Conservation (phyloP, 2,888 invertebrate species). For the Synanthedon myopaeformis region DNA sequence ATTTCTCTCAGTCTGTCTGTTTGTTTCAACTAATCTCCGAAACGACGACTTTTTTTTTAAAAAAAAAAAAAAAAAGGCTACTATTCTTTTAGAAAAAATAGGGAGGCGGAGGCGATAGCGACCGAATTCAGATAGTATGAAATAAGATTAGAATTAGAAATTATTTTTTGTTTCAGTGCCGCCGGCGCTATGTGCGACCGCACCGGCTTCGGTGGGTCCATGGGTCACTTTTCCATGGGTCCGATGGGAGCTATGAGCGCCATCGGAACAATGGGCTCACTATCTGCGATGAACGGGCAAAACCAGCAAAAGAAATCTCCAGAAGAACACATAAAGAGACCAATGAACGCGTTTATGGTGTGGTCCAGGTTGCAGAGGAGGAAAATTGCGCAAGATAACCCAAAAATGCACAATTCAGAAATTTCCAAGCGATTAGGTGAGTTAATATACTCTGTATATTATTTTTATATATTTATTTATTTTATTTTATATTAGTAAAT, state of each 20-base stretch:
- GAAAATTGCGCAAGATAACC: constrained; percentile 97
- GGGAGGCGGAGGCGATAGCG: no score
- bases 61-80: no score
- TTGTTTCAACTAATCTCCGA: no score
- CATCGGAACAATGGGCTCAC: constrained; percentile 65
- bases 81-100: no score
- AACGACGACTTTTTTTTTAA: no score
- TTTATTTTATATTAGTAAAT: neutral
- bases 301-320: constrained; percentile 70
- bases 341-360: constrained; percentile 99
- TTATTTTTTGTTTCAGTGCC: constrained; percentile 64
- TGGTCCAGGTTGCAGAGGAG: constrained; percentile 93
- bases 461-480: neutral
- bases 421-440: constrained; percentile 92
- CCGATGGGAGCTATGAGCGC: constrained; percentile 69
- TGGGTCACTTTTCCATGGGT: constrained; percentile 68
- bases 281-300: constrained; percentile 71
- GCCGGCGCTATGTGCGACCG: constrained; percentile 81
- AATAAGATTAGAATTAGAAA: neutral
- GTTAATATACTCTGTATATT: constrained; percentile 24
- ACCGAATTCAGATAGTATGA: no score
- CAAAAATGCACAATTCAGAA: constrained; percentile 98
- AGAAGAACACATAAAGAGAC: constrained; percentile 93
- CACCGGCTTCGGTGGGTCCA: constrained; percentile 73
- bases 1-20: neutral